Evolutionary conservation across 2,797 vertebrate species (phyloP).

Genomic region (Astyanax mexicanus): DNA sequence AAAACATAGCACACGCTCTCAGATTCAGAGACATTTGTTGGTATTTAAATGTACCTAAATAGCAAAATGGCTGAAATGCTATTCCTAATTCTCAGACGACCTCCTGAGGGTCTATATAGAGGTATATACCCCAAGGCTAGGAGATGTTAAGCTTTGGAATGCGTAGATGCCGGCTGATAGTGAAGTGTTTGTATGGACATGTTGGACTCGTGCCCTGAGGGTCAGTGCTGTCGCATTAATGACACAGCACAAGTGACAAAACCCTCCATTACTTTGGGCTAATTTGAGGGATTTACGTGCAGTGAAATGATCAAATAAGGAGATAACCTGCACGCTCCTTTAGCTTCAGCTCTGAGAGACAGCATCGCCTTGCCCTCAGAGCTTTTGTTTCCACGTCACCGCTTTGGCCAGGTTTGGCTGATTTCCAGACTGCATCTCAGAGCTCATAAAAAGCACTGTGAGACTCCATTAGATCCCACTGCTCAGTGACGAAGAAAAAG

Average conservation of each 20-base stretch:
- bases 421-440: conserved; percentile 14
- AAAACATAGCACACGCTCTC: no score
- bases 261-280: not conserved
- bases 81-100: conserved; percentile 14
- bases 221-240: not conserved
- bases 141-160: not conserved
- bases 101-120: not conserved
- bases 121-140: conserved; percentile 15
- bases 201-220: conserved; percentile 15
- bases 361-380: conserved; percentile 4
- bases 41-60: no score
- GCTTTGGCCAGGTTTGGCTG: conserved; percentile 16
- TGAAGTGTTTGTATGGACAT: not conserved
- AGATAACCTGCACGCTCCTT: conserved; percentile 27
- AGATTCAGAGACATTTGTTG: not conserved
- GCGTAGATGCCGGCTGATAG: not conserved
- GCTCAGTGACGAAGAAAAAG: conserved; percentile 18
- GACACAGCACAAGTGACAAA: conserved; percentile 9
- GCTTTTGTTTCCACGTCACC: conserved; percentile 18
- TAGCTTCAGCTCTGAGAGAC: not conserved
- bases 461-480: not conserved
- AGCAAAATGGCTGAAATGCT: not conserved
- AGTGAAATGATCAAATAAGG: conserved; percentile 19
- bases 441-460: conserved; percentile 34
- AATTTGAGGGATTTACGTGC: conserved; percentile 17